Conservation (phyloP, 2,113 vertebrate species). For the Suncus etruscus region DNA sequence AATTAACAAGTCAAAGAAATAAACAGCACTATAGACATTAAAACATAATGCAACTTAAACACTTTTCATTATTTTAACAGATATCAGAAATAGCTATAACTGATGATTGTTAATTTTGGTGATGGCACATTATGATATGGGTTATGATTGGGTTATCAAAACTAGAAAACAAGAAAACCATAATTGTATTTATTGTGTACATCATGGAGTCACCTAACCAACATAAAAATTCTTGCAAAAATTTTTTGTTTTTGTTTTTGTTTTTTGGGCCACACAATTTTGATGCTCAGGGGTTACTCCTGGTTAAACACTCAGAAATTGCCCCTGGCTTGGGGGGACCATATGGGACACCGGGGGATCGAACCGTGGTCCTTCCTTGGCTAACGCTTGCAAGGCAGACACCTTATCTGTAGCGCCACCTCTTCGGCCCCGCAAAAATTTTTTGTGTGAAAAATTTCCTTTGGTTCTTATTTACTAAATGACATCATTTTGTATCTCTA, state of each 20-base stretch:
- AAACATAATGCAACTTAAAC: background rate
- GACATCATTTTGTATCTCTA: conserved; percentile 33
- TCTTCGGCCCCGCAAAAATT: too few relatives aligned
- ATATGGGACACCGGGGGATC: too few relatives aligned
- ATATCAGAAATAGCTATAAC: conserved; percentile 28
- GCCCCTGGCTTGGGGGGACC: too few relatives aligned
- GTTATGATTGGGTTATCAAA: conserved; percentile 42
- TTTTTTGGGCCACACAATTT: too few relatives aligned
- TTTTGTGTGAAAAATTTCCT: background rate
- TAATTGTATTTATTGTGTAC: background rate
- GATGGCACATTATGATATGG: conserved; percentile 43
- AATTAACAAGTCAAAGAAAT: conserved; percentile 45
- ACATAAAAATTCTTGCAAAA: background rate
- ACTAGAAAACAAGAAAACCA: conserved; percentile 31
- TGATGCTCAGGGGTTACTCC: too few relatives aligned
- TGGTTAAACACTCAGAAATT: too few relatives aligned
- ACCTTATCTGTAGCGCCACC: too few relatives aligned
- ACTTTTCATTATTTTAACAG: conserved; percentile 39
- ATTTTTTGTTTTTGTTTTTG: too few relatives aligned
- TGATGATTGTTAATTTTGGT: conserved; percentile 51
- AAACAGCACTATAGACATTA: conserved; percentile 44
- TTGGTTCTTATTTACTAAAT: conserved; percentile 34
- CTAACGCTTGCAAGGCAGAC: too few relatives aligned
- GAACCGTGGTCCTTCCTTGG: too few relatives aligned
- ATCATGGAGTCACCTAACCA: background rate